Evolutionary conservation across 92 coral and sea anemone species (phyloP), one percentile per base, ranked within the genome.

Genomic region (Desmophyllum pertusum): DNA sequence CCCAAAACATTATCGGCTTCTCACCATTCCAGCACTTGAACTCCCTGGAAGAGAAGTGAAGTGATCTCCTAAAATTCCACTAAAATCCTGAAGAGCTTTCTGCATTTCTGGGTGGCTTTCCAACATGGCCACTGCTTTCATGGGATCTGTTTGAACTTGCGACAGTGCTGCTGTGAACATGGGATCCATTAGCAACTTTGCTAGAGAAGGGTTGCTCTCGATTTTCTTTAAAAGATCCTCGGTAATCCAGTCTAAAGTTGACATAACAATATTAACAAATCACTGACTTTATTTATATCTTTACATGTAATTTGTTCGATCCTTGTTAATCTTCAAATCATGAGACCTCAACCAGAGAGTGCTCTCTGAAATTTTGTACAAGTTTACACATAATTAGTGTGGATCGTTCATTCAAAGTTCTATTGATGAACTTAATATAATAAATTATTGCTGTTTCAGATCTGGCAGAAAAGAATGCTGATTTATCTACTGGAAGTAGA

Each of bases 31-130:
- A 25, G 23, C 79, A 13, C 45, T 53, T 75, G 88, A 43, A 36
- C 86, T 83, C 46, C 95, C 93, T n/a, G n/a, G n/a, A 81, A 94
- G 88, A 30, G 71, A 14, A 10, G 93, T 94, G 87, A 94, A 93
- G 77, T 94, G 95, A 15, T 92, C 91, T 55, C 98, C 98, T 65
- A 94, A 70, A 17, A 94, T 25, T 5, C 87, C 89, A 89, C 95
- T 88, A 63, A 94, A 85, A 42, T 94, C 93, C 46, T 85, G 88
- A 36, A 94, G 51, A 46, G 89, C 93, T 70, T 70, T 70, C 84
- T 92, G 98, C 84, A 94, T 85, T 74, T 94, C 95, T 29, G 91
- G 87, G 45, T 92, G 86, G 27, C 88, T 87, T 42, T 81, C 73
- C 1, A 88, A 48, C 92, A 87, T 78, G 36, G 84, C 85, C 78